phyloP scores from a whole-genome alignment of 1,140 invertebrate genomes.

The Octopus sinensis region DNA sequence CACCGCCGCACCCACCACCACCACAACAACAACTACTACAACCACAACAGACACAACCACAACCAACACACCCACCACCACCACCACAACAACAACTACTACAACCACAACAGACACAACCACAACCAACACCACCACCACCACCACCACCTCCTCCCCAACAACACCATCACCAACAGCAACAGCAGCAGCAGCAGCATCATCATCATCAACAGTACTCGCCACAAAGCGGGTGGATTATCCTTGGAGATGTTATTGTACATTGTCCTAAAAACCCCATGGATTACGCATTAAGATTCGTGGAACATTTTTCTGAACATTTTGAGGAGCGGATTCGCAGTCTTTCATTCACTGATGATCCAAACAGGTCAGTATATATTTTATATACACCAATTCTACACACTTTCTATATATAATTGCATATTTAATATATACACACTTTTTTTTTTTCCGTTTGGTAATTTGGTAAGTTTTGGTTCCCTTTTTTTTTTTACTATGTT shows the following conservation, averaged over 20 bases:
- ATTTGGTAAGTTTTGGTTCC: too few species aligned
- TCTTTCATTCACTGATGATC: conserved; percentile 25
- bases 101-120: too few species aligned
- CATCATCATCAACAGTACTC: neutral
- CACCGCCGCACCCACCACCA: too few species aligned
- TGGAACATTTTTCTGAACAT: conserved; percentile 71
- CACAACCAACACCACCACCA: neutral
- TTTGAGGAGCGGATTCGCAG: conserved; percentile 47
- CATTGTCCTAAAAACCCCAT: conserved; percentile 36
- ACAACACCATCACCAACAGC: neutral
- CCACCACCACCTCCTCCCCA: neutral
- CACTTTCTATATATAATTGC: too few species aligned
- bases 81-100: too few species aligned
- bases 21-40: too few species aligned
- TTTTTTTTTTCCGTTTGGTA: too few species aligned
- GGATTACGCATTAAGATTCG: conserved; percentile 77
- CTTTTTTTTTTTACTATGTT: too few species aligned
- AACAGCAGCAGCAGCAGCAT: neutral
- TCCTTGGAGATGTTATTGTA: neutral
- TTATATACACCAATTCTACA: too few species aligned
- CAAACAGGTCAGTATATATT: neutral
- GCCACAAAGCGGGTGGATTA: neutral
- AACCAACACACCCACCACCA: neutral
- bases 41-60: too few species aligned
- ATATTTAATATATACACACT: too few species aligned